Evolutionary conservation across 2,113 vertebrate genomes (phyloP).

Genomic region (Nettapus auritus): DNA sequence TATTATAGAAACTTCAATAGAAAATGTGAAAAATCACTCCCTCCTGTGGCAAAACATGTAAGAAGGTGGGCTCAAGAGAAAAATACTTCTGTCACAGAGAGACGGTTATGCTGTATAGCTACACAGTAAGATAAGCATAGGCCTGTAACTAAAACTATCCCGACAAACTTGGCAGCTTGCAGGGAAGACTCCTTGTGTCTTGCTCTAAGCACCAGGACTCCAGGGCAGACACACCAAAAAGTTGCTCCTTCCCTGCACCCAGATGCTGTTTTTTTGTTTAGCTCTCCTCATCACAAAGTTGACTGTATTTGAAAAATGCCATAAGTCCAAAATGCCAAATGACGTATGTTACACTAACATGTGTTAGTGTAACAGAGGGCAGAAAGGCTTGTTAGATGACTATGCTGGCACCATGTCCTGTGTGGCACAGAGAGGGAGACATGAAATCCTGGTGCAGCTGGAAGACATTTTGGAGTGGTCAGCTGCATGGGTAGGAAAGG

Average conservation of each 20-base stretch:
- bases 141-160: not conserved
- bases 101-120: not conserved
- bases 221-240: not conserved
- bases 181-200: not conserved
- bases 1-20: constrained; percentile 1
- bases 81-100: not conserved
- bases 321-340: too few species aligned
- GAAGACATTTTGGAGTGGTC: not conserved
- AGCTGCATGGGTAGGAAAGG: not conserved
- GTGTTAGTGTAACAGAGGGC: rapidly evolving
- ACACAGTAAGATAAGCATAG: not conserved
- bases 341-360: too few species aligned
- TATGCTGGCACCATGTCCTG: not conserved
- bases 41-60: constrained; percentile 35
- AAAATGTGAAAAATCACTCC: constrained; percentile 57
- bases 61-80: not conserved
- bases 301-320: not conserved
- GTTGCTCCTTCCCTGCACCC: not conserved
- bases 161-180: not conserved
- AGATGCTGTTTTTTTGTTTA: not conserved
- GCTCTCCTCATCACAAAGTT: not conserved
- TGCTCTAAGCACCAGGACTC: not conserved
- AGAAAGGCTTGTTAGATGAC: rapidly evolving
- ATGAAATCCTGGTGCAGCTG: rapidly evolving
- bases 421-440: not conserved